phyloP scores from a whole-genome alignment of 2,888 invertebrate genomes.

The Netelia inedita region DNA sequence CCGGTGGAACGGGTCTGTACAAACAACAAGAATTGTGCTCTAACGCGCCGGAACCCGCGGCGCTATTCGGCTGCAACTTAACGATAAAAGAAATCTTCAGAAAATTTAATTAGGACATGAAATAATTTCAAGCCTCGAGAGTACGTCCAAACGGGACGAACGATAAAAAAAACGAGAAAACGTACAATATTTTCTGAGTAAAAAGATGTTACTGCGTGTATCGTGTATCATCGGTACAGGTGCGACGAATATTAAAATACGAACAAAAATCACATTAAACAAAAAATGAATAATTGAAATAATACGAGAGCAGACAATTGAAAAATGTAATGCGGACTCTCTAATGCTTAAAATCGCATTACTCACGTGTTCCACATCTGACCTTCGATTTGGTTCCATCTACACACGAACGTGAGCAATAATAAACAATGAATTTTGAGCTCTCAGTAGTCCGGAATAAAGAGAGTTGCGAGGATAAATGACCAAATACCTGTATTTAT shows the following conservation, averaged over 20 bases:
- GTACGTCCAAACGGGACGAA: not conserved
- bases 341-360: conserved; percentile 78
- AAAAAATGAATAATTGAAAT: conserved; percentile 73
- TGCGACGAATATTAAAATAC: not conserved
- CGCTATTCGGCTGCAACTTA: conserved; percentile 97
- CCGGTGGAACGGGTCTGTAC: conserved; percentile 89
- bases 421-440: conserved; percentile 50
- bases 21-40: conserved; percentile 98
- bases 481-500: not conserved
- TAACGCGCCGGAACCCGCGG: conserved; percentile 97
- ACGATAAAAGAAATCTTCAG: conserved; percentile 30
- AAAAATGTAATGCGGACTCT: conserved; percentile 45
- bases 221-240: conserved; percentile 26
- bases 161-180: not conserved
- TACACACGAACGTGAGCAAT: conserved; percentile 84
- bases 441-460: conserved; percentile 2
- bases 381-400: conserved; percentile 94
- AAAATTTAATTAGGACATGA: not conserved
- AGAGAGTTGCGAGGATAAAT: not conserved
- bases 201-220: conserved; percentile 11
- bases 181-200: conserved; percentile 1
- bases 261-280: conserved; percentile 44
- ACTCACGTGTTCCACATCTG: conserved; percentile 94
- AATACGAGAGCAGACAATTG: conserved; percentile 59
- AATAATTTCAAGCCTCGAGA: too few relatives aligned